Percentiles rank a stretch among this genome's conserved stretches.
Evolutionary conservation across 2,113 vertebrate species (phyloP).

Genomic region (Tragelaphus imberbis): DNA sequence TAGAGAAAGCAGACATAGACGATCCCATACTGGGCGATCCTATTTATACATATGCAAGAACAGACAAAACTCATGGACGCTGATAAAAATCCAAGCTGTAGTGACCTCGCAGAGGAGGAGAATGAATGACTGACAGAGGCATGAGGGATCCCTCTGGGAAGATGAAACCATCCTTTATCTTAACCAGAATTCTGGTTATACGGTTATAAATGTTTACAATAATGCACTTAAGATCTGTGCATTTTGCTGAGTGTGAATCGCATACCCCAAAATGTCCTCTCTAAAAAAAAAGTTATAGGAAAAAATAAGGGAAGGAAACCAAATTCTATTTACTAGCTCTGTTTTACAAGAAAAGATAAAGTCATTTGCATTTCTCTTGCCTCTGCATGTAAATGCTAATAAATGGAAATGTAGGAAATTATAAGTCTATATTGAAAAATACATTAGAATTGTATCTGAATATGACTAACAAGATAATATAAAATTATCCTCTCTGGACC

Average conservation of each 20-base stretch:
- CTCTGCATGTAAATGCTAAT: constrained; percentile 34
- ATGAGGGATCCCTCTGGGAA: background rate
- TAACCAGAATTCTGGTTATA: background rate
- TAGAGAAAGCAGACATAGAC: background rate
- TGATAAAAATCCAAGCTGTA: background rate
- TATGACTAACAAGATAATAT: constrained; percentile 72
- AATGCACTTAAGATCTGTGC: background rate
- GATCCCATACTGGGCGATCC: background rate
- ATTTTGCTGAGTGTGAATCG: background rate
- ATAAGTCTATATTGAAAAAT: constrained; percentile 45
- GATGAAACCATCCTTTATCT: background rate
- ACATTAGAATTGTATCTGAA: constrained; percentile 42
- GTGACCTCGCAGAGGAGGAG: background rate
- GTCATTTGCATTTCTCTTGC: constrained; percentile 11
- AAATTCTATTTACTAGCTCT: constrained; percentile 16
- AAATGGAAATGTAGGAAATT: constrained; percentile 28
- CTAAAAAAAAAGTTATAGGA: background rate
- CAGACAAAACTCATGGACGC: background rate
- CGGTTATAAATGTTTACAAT: background rate
- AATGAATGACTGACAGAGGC: background rate
- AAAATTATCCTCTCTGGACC: constrained; percentile 74
- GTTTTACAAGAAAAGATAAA: constrained; percentile 42
- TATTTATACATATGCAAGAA: background rate
- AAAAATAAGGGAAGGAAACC: background rate
- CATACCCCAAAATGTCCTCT: background rate